Conservation (phyloP, 1,140 invertebrate species). For the Mactra quadrangularis region DNA sequence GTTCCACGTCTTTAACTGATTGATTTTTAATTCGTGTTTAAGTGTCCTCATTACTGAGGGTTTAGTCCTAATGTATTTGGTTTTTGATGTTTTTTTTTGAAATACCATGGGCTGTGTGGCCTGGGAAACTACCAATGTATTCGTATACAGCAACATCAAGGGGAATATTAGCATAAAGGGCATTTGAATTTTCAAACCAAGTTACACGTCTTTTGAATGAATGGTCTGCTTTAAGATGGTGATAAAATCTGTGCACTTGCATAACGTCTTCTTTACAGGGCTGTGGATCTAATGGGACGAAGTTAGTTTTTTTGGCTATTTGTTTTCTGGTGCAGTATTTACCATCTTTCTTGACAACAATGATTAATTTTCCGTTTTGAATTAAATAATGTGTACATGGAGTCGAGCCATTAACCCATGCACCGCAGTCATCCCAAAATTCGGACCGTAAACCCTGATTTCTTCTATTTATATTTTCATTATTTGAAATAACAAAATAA, state of each 20-base stretch:
- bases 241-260: background rate
- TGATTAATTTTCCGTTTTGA: background rate
- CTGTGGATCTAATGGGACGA: background rate
- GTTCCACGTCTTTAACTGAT: slow-evolving; percentile 29
- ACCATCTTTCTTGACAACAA: background rate
- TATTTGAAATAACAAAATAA: background rate
- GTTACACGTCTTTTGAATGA: slow-evolving; percentile 8
- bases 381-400: background rate
- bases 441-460: background rate
- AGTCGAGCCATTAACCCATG: background rate
- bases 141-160: background rate
- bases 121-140: background rate
- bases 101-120: background rate
- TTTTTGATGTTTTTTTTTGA: background rate
- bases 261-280: background rate
- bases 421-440: slow-evolving; percentile 7
- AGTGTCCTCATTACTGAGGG: background rate
- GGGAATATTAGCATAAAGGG: background rate
- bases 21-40: slow-evolving; percentile 22
- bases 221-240: background rate
- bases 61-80: background rate
- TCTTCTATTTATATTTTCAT: background rate
- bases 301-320: background rate
- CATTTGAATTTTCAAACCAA: background rate
- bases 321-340: background rate